Conservation (phyloP, 2,113 vertebrate species). For the Micromys minutus region DNA sequence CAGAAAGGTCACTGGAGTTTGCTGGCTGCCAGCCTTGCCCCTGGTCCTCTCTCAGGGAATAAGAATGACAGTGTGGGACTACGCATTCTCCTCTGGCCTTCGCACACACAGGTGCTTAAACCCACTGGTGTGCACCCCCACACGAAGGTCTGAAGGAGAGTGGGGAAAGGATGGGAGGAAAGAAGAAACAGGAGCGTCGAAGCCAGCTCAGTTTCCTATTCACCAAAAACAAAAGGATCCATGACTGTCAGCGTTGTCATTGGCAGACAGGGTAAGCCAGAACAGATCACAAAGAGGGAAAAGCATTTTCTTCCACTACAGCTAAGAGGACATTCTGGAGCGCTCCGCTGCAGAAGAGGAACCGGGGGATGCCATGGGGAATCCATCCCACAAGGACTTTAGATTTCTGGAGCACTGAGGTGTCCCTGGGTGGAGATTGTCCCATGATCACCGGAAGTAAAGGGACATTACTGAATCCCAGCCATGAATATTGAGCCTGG, state of each 20-base stretch:
- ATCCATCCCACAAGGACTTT: neutral
- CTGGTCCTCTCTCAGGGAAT: neutral
- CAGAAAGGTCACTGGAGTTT: neutral
- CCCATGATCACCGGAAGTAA: neutral
- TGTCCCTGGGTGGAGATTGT: neutral
- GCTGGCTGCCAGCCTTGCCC: neutral
- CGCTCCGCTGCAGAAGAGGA: neutral
- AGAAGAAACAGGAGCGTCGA: too few relatives aligned
- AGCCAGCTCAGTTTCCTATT: neutral
- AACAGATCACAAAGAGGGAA: neutral
- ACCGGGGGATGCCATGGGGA: neutral
- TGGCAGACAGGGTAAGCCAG: neutral
- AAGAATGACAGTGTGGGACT: neutral
- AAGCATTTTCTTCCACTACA: neutral
- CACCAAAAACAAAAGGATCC: neutral
- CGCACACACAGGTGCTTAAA: neutral
- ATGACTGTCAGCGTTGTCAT: neutral
- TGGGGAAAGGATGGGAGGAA: neutral
- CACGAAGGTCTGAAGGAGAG: neutral
- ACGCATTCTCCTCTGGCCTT: neutral
- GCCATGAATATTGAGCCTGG: too few relatives aligned
- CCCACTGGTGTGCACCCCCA: rapidly evolving
- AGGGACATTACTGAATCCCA: neutral
- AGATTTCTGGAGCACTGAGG: neutral
- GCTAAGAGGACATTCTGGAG: neutral